Evolutionary conservation across 1,140 invertebrate genomes (phyloP), one percentile per base, ranked within the genome.

Genomic region (Notospermus geniculatus): DNA sequence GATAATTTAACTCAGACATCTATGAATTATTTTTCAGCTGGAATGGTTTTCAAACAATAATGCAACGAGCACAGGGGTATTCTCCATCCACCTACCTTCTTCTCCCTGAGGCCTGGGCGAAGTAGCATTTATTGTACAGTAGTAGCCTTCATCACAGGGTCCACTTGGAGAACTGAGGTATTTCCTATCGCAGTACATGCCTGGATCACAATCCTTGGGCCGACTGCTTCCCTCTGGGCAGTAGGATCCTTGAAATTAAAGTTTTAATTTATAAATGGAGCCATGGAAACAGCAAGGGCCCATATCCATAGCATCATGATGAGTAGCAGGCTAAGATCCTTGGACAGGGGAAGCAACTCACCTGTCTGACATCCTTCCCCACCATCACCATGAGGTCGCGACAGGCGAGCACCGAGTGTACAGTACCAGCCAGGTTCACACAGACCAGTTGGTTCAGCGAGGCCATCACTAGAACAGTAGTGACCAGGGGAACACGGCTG

Each of bases 381-480:
- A 39, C 75, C 68, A 39, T 73, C 71, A 36, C 60, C 54, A 4
- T 69, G 54, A 7, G 75, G 76, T 19, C 73, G 71, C 17, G 70
- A 64, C n/a, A 72, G 45, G 45, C 41, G 64, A 15, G 77, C 71
- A 0, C 72, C 69, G 1, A 73, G 39, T 22, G 68, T 70, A 63
- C 77, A 79, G 62, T 71, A 79, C 77, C 77, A 79, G 23, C 77
- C 77, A 11, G 72, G 59, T 36, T 76, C 71, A 74, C 77, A 79
- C 32, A 60, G 52, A 9, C 57, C 72, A 45, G 75, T 77, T 15
- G 73, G 71, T 19, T 43, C 54, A 27, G 43, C 64, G n/a, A 75
- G 64, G 4, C 77, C 77, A 29, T 63, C 59, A n/a, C 71, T 70
- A 0, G 52, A 71, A 59, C 77, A 79, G 69, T 73, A 79, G 13